A percentile compares a stretch with the other conserved stretches of the same genome.
Conservation (phyloP, 2,888 invertebrate species). For the Drymonia ruficornis region DNA sequence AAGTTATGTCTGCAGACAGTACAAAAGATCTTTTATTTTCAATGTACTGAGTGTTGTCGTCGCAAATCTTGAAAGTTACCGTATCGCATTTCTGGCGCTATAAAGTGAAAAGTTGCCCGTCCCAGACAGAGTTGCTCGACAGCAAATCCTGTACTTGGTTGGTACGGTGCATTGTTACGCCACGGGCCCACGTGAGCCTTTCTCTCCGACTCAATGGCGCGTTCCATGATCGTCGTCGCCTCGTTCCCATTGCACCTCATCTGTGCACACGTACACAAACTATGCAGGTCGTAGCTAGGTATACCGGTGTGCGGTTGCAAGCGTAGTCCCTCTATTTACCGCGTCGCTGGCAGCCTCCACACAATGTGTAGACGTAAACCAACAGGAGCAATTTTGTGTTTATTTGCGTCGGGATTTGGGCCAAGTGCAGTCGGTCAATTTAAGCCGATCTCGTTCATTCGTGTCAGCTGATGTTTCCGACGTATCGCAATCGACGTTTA, state of each 20-base stretch:
- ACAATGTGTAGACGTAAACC: slow-evolving; percentile 53
- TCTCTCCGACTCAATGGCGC: slow-evolving; percentile 46
- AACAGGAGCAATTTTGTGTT: slow-evolving; percentile 64
- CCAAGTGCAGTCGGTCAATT: slow-evolving; percentile 77
- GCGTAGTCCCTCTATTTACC: slow-evolving; percentile 54
- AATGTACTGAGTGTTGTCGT: neutral
- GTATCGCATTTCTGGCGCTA: neutral
- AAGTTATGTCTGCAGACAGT: neutral
- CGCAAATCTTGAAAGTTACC: slow-evolving; percentile 2
- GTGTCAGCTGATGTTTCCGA: slow-evolving; percentile 33
- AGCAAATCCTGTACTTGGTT: slow-evolving; percentile 20
- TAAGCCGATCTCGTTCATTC: slow-evolving; percentile 55
- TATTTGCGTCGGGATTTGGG: slow-evolving; percentile 73
- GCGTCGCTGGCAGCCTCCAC: slow-evolving; percentile 53
- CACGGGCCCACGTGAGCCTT: slow-evolving; percentile 41
- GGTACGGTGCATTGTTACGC: slow-evolving; percentile 35
- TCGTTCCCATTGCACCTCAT: slow-evolving; percentile 49
- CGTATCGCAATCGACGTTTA: slow-evolving; percentile 26
- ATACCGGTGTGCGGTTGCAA: slow-evolving; percentile 39
- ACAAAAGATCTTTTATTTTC: neutral
- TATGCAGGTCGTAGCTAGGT: slow-evolving; percentile 21
- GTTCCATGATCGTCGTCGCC: slow-evolving; percentile 56
- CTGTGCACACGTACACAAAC: slow-evolving; percentile 15
- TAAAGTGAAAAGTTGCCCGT: slow-evolving; percentile 1
- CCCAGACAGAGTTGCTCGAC: slow-evolving; percentile 17